phyloP scores from a whole-genome alignment of 2,113 vertebrate genomes.

The Garra rufa region DNA sequence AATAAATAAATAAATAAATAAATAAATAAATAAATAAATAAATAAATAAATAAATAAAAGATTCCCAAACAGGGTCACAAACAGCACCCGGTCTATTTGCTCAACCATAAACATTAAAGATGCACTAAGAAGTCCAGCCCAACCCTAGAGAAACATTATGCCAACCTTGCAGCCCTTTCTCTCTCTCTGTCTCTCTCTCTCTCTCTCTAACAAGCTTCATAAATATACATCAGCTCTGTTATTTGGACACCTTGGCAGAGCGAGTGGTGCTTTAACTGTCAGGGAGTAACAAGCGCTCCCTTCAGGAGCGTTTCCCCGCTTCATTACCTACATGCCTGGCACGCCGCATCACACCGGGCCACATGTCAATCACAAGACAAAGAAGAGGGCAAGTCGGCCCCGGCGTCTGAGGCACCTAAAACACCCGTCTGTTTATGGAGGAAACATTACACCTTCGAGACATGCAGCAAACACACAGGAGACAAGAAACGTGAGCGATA shows the following conservation, averaged over 20 bases:
- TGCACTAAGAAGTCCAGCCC: conserved; percentile 4
- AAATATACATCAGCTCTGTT: conserved; percentile 60
- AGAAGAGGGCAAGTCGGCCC: conserved; percentile 38
- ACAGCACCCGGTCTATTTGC: conserved; percentile 26
- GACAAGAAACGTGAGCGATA: not conserved
- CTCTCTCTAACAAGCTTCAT: conserved; percentile 60
- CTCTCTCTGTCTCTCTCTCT: conserved; percentile 11
- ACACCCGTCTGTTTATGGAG: conserved; percentile 16
- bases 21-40: too few relatives aligned
- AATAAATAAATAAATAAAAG: too few relatives aligned
- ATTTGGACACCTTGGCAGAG: conserved; percentile 55
- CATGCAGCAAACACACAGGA: not conserved
- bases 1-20: too few relatives aligned
- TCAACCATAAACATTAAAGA: conserved; percentile 18
- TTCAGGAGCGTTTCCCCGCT: conserved; percentile 53
- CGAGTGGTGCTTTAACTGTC: conserved; percentile 58
- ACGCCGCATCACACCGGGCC: conserved; percentile 43
- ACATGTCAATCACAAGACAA: conserved; percentile 59
- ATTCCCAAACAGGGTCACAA: not conserved
- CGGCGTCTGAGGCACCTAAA: conserved; percentile 13
- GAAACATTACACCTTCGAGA: not conserved
- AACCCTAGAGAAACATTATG: conserved; percentile 17
- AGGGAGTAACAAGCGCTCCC: conserved; percentile 57
- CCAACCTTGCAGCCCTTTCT: not conserved
- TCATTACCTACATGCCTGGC: conserved; percentile 59